Evolutionary conservation across 2,888 invertebrate species (phyloP).

Genomic region (Idaea straminata): DNA sequence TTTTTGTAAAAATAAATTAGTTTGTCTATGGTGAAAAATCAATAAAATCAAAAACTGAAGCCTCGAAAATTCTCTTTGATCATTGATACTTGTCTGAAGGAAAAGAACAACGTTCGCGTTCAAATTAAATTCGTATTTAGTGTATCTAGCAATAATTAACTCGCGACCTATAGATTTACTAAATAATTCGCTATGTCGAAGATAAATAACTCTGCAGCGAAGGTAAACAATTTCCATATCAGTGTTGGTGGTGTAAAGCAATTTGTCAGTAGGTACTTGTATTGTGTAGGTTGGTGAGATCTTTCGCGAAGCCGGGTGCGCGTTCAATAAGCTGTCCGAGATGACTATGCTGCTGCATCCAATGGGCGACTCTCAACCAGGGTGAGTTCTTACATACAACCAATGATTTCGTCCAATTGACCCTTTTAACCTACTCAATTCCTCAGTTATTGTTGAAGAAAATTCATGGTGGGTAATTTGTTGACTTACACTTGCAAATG

Average conservation of each 20-base stretch:
- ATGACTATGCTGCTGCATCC: slow-evolving; percentile 96
- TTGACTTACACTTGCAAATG: too few relatives aligned
- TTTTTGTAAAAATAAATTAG: too few relatives aligned
- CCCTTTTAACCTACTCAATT: too few relatives aligned
- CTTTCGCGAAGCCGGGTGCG: slow-evolving; percentile 96
- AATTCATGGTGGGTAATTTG: not conserved
- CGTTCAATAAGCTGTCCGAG: slow-evolving; percentile 95
- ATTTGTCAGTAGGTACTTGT: not conserved
- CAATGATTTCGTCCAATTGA: not conserved
- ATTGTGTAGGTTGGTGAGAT: slow-evolving; percentile 93
- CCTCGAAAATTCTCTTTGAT: too few relatives aligned
- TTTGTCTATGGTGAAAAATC: too few relatives aligned
- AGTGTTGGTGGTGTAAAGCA: not conserved
- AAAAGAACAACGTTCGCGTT: not conserved
- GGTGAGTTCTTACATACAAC: slow-evolving; percentile 70
- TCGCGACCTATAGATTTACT: not conserved
- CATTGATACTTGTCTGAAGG: not conserved
- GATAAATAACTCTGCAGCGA: slow-evolving; percentile 51
- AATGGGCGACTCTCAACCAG: slow-evolving; percentile 90
- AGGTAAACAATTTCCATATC: slow-evolving; percentile 32
- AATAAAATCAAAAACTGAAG: too few relatives aligned
- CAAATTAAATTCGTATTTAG: not conserved
- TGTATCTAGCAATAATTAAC: too few relatives aligned
- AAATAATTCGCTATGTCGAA: slow-evolving; percentile 6
- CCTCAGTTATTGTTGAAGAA: not conserved